Conservation (phyloP, 1,140 invertebrate species). For the Drosophila eugracilis region DNA sequence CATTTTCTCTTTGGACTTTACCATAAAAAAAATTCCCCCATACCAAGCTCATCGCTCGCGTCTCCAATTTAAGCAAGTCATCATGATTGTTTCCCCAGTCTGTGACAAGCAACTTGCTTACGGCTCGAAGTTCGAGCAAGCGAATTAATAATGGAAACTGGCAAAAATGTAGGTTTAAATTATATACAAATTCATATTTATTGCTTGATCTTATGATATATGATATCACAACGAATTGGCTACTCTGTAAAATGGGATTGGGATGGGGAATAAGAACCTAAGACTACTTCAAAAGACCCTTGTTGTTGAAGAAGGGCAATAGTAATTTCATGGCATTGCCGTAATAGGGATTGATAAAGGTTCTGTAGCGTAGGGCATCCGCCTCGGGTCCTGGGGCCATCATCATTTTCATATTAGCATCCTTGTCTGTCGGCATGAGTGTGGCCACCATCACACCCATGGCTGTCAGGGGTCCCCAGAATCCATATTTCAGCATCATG, state of each 20-base stretch:
- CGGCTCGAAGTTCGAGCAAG: background rate
- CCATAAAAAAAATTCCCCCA: background rate
- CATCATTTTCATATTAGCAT: constrained; percentile 58
- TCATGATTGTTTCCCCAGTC: constrained; percentile 8
- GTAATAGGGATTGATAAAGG: constrained; percentile 49
- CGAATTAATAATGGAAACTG: background rate
- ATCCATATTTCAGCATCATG: constrained; percentile 62
- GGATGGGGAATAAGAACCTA: background rate
- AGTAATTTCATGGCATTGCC: constrained; percentile 52
- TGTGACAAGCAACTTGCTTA: background rate
- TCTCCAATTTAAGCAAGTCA: constrained; percentile 25
- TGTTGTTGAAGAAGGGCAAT: constrained; percentile 56
- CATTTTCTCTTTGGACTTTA: constrained; percentile 2
- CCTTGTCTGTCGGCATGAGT: constrained; percentile 56
- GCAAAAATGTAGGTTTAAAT: background rate
- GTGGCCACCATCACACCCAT: constrained; percentile 36
- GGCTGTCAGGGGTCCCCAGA: constrained; percentile 50
- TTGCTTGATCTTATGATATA: constrained; percentile 31
- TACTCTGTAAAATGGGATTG: constrained; percentile 5
- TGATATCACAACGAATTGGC: constrained; percentile 29
- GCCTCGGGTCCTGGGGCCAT: constrained; percentile 58
- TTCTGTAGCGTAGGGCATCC: constrained; percentile 44
- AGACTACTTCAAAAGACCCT: constrained; percentile 39
- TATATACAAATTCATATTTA: constrained; percentile 19
- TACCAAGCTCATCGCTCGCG: background rate